Evolutionary conservation across 2,113 vertebrate genomes (phyloP).

Genomic region (Chaetodon trifascialis): DNA sequence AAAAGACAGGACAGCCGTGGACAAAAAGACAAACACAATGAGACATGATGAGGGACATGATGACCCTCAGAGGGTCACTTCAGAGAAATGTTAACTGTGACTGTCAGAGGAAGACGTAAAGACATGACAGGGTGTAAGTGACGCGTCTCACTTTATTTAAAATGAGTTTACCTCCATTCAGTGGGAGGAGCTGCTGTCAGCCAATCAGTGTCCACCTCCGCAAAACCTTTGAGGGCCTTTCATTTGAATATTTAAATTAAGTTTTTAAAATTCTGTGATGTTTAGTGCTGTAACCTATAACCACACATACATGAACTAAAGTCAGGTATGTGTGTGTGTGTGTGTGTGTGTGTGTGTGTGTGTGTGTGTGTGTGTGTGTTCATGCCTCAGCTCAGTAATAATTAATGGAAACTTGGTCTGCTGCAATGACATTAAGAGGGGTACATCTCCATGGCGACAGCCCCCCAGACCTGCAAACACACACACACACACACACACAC

Average conservation of each 20-base stretch:
- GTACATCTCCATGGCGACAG: slow-evolving; percentile 55
- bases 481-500: background rate
- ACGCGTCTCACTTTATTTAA: no score
- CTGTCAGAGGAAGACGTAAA: no score
- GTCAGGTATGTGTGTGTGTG: background rate
- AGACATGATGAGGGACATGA: no score
- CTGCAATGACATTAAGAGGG: slow-evolving; percentile 42
- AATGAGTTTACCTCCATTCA: no score
- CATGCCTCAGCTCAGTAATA: slow-evolving; percentile 55
- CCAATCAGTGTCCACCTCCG: background rate
- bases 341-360: slow-evolving; percentile 8
- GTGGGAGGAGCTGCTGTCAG: background rate
- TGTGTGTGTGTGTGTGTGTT: slow-evolving; percentile 10
- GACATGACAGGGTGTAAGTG: no score
- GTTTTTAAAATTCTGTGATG: no score
- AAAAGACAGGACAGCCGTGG: background rate
- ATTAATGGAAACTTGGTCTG: slow-evolving; percentile 69
- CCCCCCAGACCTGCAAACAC: slow-evolving; percentile 22
- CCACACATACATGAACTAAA: no score
- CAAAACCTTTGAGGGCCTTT: no score
- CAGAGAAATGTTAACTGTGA: background rate
- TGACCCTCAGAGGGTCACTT: background rate
- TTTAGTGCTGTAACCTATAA: no score
- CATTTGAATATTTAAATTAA: no score
- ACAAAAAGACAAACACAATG: background rate